Base-by-base conservation (phyloP, 2,113 vertebrate species). In the Aptenodytes forsteri region DNA sequence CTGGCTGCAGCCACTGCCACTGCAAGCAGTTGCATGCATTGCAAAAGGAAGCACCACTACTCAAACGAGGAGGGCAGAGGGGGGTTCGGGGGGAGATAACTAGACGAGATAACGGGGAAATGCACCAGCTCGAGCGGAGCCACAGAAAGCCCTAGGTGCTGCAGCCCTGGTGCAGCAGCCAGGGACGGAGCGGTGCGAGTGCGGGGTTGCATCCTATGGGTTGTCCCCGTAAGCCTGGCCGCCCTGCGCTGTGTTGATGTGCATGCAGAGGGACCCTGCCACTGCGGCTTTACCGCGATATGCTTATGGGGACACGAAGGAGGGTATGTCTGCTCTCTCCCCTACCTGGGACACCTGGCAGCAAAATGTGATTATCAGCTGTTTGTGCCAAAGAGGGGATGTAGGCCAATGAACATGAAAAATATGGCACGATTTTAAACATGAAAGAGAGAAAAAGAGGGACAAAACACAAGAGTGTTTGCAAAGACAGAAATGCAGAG, bases 11-110 rank as follows among this genome's bases (percentile, higher is more conserved):
- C 38, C 54, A 18, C 18, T 36, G n/a, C 67, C 16, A 4, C 66
- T 22, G 61, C 1, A 6, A 64, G 44, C 0, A 0, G 17, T 16
- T 23, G 32, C 6, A 1, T 22, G 46, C 5, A 1, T 65, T 77
- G 82, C 49, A 59, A 20, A 86, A 72, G 50, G 40, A 20, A 50
- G 8, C 27, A 3, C 21, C n/a, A n/a, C n/a, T 44, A 9, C 65
- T 66, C 22, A 12, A 40, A 40, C 0, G 27, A 64, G 38, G 21
- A 47, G 49, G 38, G 19, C 70, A 32, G n/a, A 52, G 23, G 22
- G 8, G 40, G 25, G 16, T 7, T 16, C 2, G 0, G 0, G 20
- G 26, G 6, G 42, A 40, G 20, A 36, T 18, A n/a, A 36, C 0
- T 0, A 29, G 49, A 10, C 0, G 2, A 49, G 42, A 3, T 40